Evolutionary conservation across 64 coral and sea anemone genomes (phyloP), one percentile per base, ranked within the genome.

Genomic region (Orbicella faveolata): DNA sequence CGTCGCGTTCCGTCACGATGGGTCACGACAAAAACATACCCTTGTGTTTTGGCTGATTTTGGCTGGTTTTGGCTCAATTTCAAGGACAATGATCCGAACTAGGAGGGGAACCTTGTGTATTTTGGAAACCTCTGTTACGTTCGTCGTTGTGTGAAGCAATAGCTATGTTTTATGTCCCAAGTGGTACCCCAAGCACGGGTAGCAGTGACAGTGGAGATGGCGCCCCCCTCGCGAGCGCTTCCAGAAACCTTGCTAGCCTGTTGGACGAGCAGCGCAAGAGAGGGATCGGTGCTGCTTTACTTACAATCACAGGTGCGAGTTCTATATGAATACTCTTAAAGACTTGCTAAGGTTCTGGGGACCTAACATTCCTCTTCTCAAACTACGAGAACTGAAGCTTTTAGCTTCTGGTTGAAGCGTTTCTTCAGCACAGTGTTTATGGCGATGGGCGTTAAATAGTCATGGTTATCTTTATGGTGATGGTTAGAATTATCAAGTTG

Each of bases 201-300:
- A 78, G 63, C 0, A 89, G 84, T 52, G 93, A 89, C 7, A 87
- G 93, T 57, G 52, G 19, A 5, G 53, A 87, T 88, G 70, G 74
- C 54, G 85, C 15, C 18, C 37, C 65, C 30, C 37, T 20, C 0
- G 64, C 18, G 1, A 36, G 80, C 26, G 34, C 81, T 83, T 53
- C 82, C 14, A 69, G 41, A 23, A 91, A 94, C 61, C 88, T 92
- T 0, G 66, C 92, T 20, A 83, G 95, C 41, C 57, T 97, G 23
- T 61, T 97, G 77, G 95, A 92, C 36, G 93, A 94, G 69, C 95
- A 97, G 55, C 90, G 90, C 41, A 87, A 89, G 73, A 97, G 76
- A 83, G 92, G 95, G 17, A 84, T 91, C 19, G 92, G 91, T 8
- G 61, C 88, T 36, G 88, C 87, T 6, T 63, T 88, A 9, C 92